Evolutionary conservation across 2,113 vertebrate species (phyloP).

Genomic region (Marmota flaviventris): DNA sequence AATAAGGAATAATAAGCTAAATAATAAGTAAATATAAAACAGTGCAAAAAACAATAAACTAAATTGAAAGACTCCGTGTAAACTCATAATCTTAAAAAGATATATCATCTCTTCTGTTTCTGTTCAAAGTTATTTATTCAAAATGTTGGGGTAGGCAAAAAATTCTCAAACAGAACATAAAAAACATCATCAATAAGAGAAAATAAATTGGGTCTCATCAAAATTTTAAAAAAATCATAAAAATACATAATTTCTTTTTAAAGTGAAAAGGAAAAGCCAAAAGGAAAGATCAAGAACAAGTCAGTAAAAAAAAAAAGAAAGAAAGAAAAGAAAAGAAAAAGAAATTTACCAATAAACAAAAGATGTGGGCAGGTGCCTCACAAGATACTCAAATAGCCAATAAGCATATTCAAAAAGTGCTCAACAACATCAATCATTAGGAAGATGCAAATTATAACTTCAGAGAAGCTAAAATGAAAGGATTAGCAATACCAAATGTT

Average conservation of each 20-base stretch:
- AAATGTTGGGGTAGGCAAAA: not conserved
- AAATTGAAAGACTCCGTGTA: not conserved
- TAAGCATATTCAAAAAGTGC: not conserved
- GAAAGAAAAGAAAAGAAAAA: too few species aligned
- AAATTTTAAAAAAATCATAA: not conserved
- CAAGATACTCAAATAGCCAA: not conserved
- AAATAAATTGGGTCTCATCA: not conserved
- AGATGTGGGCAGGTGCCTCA: not conserved
- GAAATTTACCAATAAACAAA: not conserved
- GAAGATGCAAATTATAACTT: slow-evolving; percentile 5
- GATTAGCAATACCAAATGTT: not conserved
- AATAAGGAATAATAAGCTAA: slow-evolving; percentile 15
- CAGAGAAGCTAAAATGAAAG: not conserved
- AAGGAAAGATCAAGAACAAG: not conserved
- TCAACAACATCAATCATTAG: not conserved
- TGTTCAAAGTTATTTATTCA: not conserved
- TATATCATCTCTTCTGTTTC: not conserved
- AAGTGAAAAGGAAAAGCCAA: not conserved
- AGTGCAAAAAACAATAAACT: not conserved
- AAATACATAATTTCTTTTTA: not conserved
- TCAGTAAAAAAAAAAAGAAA: not conserved
- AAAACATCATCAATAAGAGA: not conserved
- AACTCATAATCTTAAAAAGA: not conserved
- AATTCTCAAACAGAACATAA: not conserved
- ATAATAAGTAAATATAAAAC: not conserved